Percentiles rank a stretch among this genome's conserved stretches.
Conservation (phyloP, 2,888 invertebrate genomes). For the Odiellus spinosus region DNA sequence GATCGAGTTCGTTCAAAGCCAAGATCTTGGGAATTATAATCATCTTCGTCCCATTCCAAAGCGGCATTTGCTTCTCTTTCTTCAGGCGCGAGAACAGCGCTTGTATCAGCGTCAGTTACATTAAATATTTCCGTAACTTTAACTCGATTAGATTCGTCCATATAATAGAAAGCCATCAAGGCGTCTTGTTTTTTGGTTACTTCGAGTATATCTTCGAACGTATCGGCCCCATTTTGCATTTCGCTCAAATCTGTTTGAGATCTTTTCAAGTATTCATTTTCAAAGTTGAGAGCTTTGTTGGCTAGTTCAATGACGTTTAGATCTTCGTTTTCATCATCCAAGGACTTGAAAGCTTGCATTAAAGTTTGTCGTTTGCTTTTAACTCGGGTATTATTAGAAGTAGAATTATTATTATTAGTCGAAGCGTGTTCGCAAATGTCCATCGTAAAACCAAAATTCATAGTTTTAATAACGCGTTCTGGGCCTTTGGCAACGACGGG, state of each 20-base stretch:
- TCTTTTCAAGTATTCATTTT: slow-evolving; percentile 14
- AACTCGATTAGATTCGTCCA: slow-evolving; percentile 66
- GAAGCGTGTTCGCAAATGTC: slow-evolving; percentile 23
- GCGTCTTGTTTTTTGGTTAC: slow-evolving; percentile 75
- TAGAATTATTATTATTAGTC: neutral
- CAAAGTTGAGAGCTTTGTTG: slow-evolving; percentile 18
- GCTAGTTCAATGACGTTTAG: slow-evolving; percentile 18
- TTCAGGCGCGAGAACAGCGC: slow-evolving; percentile 9
- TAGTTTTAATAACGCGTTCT: slow-evolving; percentile 35
- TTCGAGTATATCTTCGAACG: slow-evolving; percentile 40
- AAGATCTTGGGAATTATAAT: no score
- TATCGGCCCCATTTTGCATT: slow-evolving; percentile 30
- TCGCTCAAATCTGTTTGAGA: slow-evolving; percentile 2
- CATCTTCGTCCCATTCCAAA: slow-evolving; percentile 12
- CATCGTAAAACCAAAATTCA: slow-evolving; percentile 45
- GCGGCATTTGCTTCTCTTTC: slow-evolving; percentile 9
- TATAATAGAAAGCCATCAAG: slow-evolving; percentile 64
- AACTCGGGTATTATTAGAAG: neutral
- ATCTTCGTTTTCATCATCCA: slow-evolving; percentile 14
- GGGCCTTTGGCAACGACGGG: slow-evolving; percentile 9
- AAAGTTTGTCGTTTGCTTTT: slow-evolving; percentile 9
- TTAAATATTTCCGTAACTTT: slow-evolving; percentile 80
- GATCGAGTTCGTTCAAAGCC: no score
- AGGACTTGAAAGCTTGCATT: slow-evolving; percentile 10
- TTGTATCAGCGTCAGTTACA: slow-evolving; percentile 53